These are phyloP conservation scores for Drosophila rubida DNA, from an alignment of 2,888 invertebrate species.

Conservation along the genomic window DNA sequence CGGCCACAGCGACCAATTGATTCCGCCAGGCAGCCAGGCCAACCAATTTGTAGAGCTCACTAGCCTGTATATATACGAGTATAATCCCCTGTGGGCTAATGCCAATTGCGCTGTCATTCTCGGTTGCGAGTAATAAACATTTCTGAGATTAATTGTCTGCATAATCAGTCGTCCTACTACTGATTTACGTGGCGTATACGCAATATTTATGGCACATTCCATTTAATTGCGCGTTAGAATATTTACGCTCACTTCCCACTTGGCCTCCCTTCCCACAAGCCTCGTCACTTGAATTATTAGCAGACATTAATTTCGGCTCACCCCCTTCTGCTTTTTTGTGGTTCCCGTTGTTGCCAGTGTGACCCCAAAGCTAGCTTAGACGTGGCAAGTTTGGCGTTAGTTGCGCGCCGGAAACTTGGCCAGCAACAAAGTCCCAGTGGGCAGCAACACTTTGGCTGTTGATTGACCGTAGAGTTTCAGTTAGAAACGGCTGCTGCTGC, in stretches of 20 bases:
- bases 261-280: slow-evolving; percentile 17
- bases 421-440: slow-evolving; percentile 7
- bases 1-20: slow-evolving; percentile 50
- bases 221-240: slow-evolving; percentile 76
- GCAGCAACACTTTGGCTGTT: slow-evolving; percentile 31
- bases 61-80: slow-evolving; percentile 12
- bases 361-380: slow-evolving; percentile 36
- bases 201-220: slow-evolving; percentile 77
- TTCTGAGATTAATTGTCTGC: slow-evolving; percentile 72
- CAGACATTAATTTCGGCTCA: slow-evolving; percentile 69
- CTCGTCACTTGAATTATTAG: slow-evolving; percentile 69
- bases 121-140: slow-evolving; percentile 61
- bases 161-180: slow-evolving; percentile 59
- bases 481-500: slow-evolving; percentile 10
- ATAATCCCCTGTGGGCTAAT: slow-evolving; percentile 49
- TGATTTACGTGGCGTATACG: slow-evolving; percentile 76
- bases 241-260: slow-evolving; percentile 69
- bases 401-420: slow-evolving; percentile 15
- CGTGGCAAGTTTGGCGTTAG: slow-evolving; percentile 32
- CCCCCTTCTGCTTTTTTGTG: slow-evolving; percentile 3
- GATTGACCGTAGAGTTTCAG: slow-evolving; percentile 58
- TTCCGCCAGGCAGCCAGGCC: slow-evolving; percentile 50
- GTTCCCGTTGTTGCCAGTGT: slow-evolving; percentile 4
- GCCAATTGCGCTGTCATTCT: slow-evolving; percentile 17
- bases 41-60: slow-evolving; percentile 57